phyloP scores from a whole-genome alignment of 2,888 invertebrate genomes.

The Allygus modestus region DNA sequence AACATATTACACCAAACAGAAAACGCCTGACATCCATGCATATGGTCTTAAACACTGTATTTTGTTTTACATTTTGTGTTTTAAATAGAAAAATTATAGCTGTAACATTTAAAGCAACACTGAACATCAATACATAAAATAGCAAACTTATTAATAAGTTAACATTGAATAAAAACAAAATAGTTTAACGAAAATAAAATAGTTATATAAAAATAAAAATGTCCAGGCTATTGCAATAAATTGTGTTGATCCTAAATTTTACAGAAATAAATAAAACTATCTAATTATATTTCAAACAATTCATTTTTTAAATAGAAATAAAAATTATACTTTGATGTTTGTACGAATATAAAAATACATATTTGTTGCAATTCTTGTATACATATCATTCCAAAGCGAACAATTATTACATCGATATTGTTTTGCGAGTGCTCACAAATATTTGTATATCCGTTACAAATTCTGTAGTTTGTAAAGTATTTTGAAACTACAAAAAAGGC shows the following conservation, averaged over 20 bases:
- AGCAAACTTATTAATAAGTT: neutral
- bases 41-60: neutral
- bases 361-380: constrained; percentile 4
- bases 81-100: neutral
- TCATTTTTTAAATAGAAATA: no score
- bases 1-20: no score
- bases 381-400: constrained; percentile 13
- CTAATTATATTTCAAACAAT: no score
- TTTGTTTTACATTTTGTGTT: neutral
- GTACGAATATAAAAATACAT: neutral
- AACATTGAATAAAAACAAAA: no score
- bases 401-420: neutral
- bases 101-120: constrained; percentile 15
- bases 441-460: neutral
- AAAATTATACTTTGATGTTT: no score
- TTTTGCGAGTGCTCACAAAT: constrained; percentile 11
- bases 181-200: no score
- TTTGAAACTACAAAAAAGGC: no score
- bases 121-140: constrained; percentile 23
- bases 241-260: no score
- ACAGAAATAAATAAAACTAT: no score
- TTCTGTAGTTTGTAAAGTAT: no score
- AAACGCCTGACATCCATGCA: constrained; percentile 7
- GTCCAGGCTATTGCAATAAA: no score
- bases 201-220: no score